Percentiles rank a stretch among this genome's conserved stretches.
Conservation (phyloP, 2,797 vertebrate species). For the Coranthus polyacanthus region DNA sequence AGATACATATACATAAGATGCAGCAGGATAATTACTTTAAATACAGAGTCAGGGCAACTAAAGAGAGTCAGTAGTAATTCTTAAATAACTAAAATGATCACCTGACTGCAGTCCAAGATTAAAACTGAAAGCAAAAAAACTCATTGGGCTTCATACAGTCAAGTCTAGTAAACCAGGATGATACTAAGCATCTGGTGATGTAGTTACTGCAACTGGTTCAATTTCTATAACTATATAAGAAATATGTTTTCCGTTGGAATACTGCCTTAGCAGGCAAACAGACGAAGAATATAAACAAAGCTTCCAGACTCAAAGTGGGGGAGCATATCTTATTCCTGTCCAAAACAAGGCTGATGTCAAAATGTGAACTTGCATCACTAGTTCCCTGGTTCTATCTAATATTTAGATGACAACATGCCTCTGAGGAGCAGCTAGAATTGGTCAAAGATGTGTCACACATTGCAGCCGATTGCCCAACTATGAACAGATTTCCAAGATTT, state of each 20-base stretch:
- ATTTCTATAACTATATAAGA: not conserved
- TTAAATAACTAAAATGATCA: not conserved
- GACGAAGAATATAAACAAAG: not conserved
- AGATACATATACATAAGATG: too few species aligned
- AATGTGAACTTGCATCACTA: constrained; percentile 23
- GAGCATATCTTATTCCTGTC: constrained; percentile 11
- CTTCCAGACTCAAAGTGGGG: constrained; percentile 5
- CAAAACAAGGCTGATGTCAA: constrained; percentile 36
- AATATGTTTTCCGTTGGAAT: not conserved
- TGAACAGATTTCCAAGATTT: not conserved
- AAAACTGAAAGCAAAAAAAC: not conserved
- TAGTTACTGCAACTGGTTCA: not conserved
- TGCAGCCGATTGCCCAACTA: constrained; percentile 20
- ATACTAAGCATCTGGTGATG: not conserved
- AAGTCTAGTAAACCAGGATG: not conserved
- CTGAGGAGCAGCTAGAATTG: constrained; percentile 26
- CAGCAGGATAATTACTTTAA: too few species aligned
- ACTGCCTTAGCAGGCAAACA: constrained; percentile 1
- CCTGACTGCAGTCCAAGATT: constrained; percentile 7
- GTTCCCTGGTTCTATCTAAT: constrained; percentile 3
- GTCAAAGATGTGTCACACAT: constrained; percentile 34
- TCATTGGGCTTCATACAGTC: too few species aligned
- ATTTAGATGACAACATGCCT: constrained; percentile 39
- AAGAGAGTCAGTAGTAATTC: not conserved
- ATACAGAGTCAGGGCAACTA: not conserved